These are phyloP conservation scores for Drosophila silvestris DNA, from an alignment of 2,888 invertebrate species.

Conservation along the genomic window DNA sequence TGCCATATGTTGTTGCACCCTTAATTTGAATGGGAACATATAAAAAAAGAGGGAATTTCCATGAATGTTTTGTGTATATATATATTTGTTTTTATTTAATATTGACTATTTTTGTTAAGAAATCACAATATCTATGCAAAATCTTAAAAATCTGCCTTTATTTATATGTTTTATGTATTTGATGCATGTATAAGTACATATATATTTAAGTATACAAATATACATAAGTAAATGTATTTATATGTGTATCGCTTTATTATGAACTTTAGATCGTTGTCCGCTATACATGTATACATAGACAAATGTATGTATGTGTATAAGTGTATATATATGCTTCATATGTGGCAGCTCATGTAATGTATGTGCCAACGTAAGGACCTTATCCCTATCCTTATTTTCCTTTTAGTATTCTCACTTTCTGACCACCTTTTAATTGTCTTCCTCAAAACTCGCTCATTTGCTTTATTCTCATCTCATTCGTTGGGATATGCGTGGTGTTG, in stretches of 20 bases:
- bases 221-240: constrained; percentile 1
- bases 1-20: constrained; percentile 26
- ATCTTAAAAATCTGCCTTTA: constrained; percentile 56
- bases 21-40: constrained; percentile 26
- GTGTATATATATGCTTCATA: constrained; percentile 27
- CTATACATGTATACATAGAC: constrained; percentile 49
- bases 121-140: constrained; percentile 74
- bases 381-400: constrained; percentile 1
- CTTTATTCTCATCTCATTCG: constrained; percentile 58
- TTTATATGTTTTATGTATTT: constrained; percentile 21
- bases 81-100: constrained; percentile 29
- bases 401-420: neutral
- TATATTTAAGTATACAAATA: constrained; percentile 38
- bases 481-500: constrained; percentile 81
- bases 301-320: neutral
- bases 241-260: constrained; percentile 43
- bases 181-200: constrained; percentile 35
- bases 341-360: constrained; percentile 37
- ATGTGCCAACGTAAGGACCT: constrained; percentile 32
- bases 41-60: constrained; percentile 22
- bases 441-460: constrained; percentile 2
- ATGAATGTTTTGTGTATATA: constrained; percentile 7
- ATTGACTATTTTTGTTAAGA: constrained; percentile 54
- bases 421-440: neutral
- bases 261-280: constrained; percentile 66